Evolutionary conservation across 2,797 vertebrate species (phyloP).

Genomic region (Lacerta bilineata): DNA sequence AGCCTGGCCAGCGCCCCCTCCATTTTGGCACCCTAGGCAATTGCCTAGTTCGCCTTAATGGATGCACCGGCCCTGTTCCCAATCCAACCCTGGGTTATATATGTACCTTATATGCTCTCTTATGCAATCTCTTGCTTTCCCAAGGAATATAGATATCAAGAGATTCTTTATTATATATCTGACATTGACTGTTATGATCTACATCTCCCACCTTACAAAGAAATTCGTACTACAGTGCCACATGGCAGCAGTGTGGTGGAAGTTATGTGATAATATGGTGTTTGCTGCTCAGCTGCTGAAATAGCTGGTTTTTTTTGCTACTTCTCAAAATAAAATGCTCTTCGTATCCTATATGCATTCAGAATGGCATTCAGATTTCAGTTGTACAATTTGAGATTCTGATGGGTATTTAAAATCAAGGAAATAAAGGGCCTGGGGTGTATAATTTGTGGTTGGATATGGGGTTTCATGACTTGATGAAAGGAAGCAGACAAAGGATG

Average conservation of each 20-base stretch:
- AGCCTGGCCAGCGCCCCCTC: no score
- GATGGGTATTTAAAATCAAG: conserved; percentile 2
- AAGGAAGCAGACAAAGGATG: not conserved
- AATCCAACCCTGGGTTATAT: not conserved
- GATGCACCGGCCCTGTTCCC: no score
- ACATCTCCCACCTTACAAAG: not conserved
- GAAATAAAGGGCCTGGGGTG: not conserved
- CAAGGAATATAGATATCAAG: not conserved
- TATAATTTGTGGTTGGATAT: not conserved
- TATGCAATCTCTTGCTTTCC: not conserved
- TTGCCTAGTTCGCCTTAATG: no score
- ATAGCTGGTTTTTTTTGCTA: not conserved
- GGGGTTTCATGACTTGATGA: not conserved
- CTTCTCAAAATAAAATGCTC: not conserved
- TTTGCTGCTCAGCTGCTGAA: not conserved
- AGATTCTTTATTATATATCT: not conserved
- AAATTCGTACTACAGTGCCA: not conserved
- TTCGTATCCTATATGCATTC: not conserved
- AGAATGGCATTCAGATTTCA: not conserved
- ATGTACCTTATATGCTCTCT: not conserved
- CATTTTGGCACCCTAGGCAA: no score
- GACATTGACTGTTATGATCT: not conserved
- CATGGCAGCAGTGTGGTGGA: not conserved
- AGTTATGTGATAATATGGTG: not conserved
- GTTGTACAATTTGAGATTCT: not conserved